Conservation (phyloP, 2,888 invertebrate genomes). For the Dione juno region DNA sequence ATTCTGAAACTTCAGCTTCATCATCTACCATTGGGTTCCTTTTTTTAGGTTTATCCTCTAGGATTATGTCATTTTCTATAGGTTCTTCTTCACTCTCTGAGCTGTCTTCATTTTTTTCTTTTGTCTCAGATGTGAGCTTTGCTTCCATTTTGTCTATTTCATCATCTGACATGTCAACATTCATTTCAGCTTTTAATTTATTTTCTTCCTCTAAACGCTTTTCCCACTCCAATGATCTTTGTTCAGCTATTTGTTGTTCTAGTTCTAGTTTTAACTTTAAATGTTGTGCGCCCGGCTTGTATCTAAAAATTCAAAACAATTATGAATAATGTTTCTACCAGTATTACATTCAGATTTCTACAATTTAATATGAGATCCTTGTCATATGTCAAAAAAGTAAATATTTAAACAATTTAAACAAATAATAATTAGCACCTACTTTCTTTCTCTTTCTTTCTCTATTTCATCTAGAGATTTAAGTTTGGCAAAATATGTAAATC, state of each 20-base stretch:
- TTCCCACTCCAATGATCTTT: slow-evolving; percentile 87
- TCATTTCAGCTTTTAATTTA: slow-evolving; percentile 70
- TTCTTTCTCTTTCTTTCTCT: slow-evolving; percentile 82
- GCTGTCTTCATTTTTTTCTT: slow-evolving; percentile 54
- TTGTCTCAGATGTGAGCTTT: slow-evolving; percentile 62
- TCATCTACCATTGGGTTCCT: slow-evolving; percentile 72
- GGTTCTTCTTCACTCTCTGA: slow-evolving; percentile 81
- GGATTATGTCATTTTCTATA: slow-evolving; percentile 58
- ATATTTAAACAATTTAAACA: not conserved
- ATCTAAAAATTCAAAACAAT: slow-evolving; percentile 57
- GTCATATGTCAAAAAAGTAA: no score
- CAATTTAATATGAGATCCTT: no score
- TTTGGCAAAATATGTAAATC: slow-evolving; percentile 87
- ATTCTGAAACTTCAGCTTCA: slow-evolving; percentile 80
- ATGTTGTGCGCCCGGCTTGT: slow-evolving; percentile 88
- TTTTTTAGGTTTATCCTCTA: slow-evolving; percentile 64
- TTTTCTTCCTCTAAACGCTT: slow-evolving; percentile 83
- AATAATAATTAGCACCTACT: slow-evolving; percentile 69
- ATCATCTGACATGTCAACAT: slow-evolving; percentile 66
- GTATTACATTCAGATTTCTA: no score
- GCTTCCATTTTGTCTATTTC: slow-evolving; percentile 75
- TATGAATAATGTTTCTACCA: no score
- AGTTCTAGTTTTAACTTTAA: slow-evolving; percentile 88
- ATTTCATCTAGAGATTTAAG: slow-evolving; percentile 78
- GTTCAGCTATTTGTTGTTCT: slow-evolving; percentile 87